Evolutionary conservation across 2,113 vertebrate genomes (phyloP), one percentile per base, ranked within the genome.

Genomic region (Cepphus grylle): DNA sequence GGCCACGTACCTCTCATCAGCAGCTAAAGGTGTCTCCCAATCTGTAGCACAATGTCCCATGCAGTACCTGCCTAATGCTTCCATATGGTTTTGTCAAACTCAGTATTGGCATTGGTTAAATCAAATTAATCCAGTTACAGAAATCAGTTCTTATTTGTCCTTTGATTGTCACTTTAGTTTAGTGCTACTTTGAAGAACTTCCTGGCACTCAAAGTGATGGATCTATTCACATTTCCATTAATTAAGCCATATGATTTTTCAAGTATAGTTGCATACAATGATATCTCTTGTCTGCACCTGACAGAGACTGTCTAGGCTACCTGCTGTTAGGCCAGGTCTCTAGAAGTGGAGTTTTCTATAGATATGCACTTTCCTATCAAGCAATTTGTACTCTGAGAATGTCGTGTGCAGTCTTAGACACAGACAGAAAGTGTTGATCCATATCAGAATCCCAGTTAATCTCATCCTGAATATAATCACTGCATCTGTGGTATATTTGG

Each of bases 31-130:
- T 55, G 36, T 59, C 4, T 29, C 20, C n/a, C 72, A 70, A 8
- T n/a, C 11, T 67, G 6, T 12, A 32, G 16, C 9, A 52, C 22
- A 3, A 9, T 5, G 21, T 43, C 29, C 27, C 16, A 30, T 15
- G 16, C 4, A 26, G 16, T 59, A 17, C 16, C 15, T 36, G 8
- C 12, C 21, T 76, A 72, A 43, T 49, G 3, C 4, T 62, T 78
- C 1, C 0, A 5, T 8, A 34, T 0, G 0, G 25, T 56, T 87
- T 45, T 62, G 43, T 47, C 63, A 74, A 49, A 26, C 22, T 69
- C 17, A 34, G 2, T 58, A 78, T 74, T 65, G 15, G 20, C 34
- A 77, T 10, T 22, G 13, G 21, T 74, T 58, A 72, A 50, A 66
- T 65, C 38, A 56, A 72, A 61, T 25, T 32, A 81, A 69, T 52